A percentile compares a stretch with the other conserved stretches of the same genome.
Conservation (phyloP, 35 echinoderm and acorn worm species). For the Ophiothrix spiculata region DNA sequence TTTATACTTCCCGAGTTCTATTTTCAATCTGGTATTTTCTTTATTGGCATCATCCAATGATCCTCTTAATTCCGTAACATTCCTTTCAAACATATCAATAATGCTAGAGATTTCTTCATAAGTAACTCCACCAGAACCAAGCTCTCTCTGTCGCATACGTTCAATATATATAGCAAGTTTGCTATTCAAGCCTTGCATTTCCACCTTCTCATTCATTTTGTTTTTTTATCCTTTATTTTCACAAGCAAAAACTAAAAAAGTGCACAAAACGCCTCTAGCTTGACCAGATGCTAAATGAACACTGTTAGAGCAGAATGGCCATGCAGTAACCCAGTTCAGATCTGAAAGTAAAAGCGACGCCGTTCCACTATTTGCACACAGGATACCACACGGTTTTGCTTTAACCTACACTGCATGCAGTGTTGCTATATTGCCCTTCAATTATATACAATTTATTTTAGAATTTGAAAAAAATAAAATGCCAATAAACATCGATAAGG, state of each 20-base stretch:
- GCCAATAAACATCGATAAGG: too few relatives aligned
- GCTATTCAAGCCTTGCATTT: not conserved
- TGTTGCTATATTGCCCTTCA: not conserved
- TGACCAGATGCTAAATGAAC: too few relatives aligned
- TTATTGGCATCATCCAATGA: slow-evolving; percentile 8
- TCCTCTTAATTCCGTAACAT: not conserved
- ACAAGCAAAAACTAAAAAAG: too few relatives aligned
- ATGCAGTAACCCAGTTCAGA: too few relatives aligned
- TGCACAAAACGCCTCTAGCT: too few relatives aligned
- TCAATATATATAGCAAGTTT: not conserved
- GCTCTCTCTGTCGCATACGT: not conserved
- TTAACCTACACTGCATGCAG: not conserved
- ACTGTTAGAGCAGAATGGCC: too few relatives aligned
- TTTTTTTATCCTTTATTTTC: too few relatives aligned
- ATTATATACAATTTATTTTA: too few relatives aligned
- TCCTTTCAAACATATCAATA: not conserved
- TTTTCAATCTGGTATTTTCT: not conserved
- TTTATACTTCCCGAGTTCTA: slow-evolving; percentile 2
- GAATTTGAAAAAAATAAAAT: too few relatives aligned
- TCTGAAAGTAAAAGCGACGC: not conserved
- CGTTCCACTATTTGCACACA: slow-evolving; percentile 2
- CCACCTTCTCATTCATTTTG: not conserved
- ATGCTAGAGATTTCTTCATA: slow-evolving; percentile 1
- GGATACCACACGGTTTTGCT: too few relatives aligned
- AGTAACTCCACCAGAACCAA: slow-evolving; percentile 7